Conservation (phyloP, 2,113 vertebrate species). For the Rhabdomys dilectus region DNA sequence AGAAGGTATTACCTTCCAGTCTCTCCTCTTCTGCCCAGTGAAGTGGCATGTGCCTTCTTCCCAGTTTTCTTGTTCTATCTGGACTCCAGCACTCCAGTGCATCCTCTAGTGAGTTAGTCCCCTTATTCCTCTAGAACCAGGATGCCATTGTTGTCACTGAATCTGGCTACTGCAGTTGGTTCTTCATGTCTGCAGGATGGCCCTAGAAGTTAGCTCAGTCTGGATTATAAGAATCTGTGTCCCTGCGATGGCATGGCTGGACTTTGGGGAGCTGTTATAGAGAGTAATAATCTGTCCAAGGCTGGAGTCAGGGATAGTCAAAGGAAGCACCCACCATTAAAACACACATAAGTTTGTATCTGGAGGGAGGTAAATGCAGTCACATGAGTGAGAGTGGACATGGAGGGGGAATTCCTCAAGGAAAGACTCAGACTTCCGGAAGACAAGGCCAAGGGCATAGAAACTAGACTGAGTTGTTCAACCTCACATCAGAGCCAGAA, state of each 20-base stretch:
- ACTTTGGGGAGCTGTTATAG: not conserved
- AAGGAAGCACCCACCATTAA: not conserved
- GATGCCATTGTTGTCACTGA: not conserved
- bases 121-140: not conserved
- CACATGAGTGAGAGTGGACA: not conserved
- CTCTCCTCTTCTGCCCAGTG: not conserved
- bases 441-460: not conserved
- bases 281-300: not conserved
- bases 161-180: not conserved
- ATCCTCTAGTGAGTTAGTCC: not conserved
- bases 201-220: not conserved
- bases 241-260: not conserved
- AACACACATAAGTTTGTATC: not conserved
- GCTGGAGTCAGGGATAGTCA: not conserved
- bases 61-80: not conserved
- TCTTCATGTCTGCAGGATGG: not conserved
- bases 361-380: not conserved
- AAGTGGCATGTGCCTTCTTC: not conserved
- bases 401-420: not conserved
- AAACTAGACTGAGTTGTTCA: not conserved
- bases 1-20: not conserved
- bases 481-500: not conserved
- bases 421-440: not conserved
- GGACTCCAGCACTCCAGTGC: not conserved
- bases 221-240: not conserved